Evolutionary conservation across 2,888 invertebrate genomes (phyloP), one percentile per base, ranked within the genome.

Genomic region (Pachycephus smyrnensis): DNA sequence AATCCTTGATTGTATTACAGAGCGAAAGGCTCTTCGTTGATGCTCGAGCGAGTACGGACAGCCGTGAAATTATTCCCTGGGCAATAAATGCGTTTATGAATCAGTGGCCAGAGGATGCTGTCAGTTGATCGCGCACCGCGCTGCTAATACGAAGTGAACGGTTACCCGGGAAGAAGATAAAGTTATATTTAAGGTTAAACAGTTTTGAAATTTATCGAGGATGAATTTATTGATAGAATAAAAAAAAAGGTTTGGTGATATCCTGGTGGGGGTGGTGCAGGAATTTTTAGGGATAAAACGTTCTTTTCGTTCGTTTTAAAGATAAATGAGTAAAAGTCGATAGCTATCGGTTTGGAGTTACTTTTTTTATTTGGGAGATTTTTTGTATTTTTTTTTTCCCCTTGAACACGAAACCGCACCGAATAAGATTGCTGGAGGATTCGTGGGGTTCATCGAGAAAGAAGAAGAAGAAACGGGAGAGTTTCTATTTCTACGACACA

Each of bases 11-110:
- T 55, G 40, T 55, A 55, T 23, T 55, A 15, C 23, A 9, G 40
- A 55, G 40, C 40, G 40, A 55, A 15, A 23, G 40, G 23, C 40
- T 55, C 2, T 23, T 23, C 1, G 40, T 23, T 55, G 23, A 55
- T 55, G 40, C 40, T 55, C 40, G 40, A 55, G 40, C 71, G 32
- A 71, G 71, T 32, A 32, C 71, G 31, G 37, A 55, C 69, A 33
- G 74, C 73, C 32, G 74, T 78, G 71, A 79, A 80, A 80, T 79
- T 74, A 79, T 76, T 78, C 78, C 35, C 68, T 37, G 78, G 79
- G 79, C 78, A 80, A 85, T 85, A 84, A 85, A 84, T 85, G 84
- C 82, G 82, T 84, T 86, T 84, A 84, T 85, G 84, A 86, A 85
- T 85, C 85, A 81, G 81, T 77, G 81, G 83, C 78, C 76, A 80